phyloP scores from a whole-genome alignment of 2,113 vertebrate species.

The Alosa alosa region DNA sequence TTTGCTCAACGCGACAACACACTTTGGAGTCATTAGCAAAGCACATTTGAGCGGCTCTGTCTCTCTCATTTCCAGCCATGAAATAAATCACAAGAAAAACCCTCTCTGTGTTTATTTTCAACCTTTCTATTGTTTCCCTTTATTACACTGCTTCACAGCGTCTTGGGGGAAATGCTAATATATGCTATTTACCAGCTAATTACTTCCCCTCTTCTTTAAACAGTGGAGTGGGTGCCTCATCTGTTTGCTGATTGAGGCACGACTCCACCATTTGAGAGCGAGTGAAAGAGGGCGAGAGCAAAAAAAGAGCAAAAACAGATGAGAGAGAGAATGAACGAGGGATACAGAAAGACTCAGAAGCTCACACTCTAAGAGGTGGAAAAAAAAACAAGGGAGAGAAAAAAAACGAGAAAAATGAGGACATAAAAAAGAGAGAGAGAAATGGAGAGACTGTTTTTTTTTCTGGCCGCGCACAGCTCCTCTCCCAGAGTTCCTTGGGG shows the following conservation, averaged over 20 bases:
- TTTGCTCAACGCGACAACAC: background rate
- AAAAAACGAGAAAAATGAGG: background rate
- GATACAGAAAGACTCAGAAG: too few species aligned
- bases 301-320: background rate
- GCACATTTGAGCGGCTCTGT: background rate
- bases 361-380: too few species aligned
- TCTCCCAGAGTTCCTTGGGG: background rate
- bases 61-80: background rate
- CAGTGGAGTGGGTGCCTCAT: background rate
- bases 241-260: background rate
- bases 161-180: conserved; percentile 15
- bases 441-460: background rate
- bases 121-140: background rate
- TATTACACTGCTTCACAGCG: background rate
- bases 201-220: background rate
- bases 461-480: background rate
- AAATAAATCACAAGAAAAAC: background rate
- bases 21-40: conserved; percentile 4
- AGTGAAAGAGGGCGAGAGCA: background rate
- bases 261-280: background rate
- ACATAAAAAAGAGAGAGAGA: background rate
- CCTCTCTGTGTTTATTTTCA: background rate
- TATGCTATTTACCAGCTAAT: conserved; percentile 10
- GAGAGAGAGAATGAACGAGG: background rate
- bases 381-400: background rate